These are phyloP conservation scores for Oreochromis grahami DNA, from an alignment of 2,797 vertebrate genomes.

Conservation along the genomic window DNA sequence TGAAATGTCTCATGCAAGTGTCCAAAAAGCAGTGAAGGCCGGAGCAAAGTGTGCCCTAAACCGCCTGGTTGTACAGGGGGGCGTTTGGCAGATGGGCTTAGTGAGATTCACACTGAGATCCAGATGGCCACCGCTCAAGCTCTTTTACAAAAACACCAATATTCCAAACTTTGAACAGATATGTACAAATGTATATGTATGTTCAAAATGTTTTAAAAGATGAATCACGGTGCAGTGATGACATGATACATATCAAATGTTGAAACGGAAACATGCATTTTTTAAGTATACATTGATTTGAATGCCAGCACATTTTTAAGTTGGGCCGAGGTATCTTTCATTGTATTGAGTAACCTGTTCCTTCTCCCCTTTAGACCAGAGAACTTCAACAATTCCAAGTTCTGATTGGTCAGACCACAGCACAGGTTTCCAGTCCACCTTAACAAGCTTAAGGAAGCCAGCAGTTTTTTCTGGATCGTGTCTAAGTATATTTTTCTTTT, in stretches of 20 bases:
- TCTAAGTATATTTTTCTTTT: background rate
- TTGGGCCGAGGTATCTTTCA: no score
- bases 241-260: accelerated
- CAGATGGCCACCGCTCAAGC: conserved; percentile 36
- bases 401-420: accelerated
- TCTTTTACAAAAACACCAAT: background rate
- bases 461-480: background rate
- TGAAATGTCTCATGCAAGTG: conserved; percentile 6
- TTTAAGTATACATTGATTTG: background rate
- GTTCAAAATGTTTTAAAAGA: background rate
- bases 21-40: conserved; percentile 18
- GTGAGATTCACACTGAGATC: conserved; percentile 32
- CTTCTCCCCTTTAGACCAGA: background rate
- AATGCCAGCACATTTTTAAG: background rate
- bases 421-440: background rate
- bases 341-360: background rate
- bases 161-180: background rate
- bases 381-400: background rate
- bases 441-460: background rate
- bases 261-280: background rate
- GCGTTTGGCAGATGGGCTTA: conserved; percentile 22
- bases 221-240: background rate
- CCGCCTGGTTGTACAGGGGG: background rate
- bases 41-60: conserved; percentile 19
- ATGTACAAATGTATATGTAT: no score